phyloP scores from a whole-genome alignment of 2,113 vertebrate genomes.

The Nasalis larvatus region DNA sequence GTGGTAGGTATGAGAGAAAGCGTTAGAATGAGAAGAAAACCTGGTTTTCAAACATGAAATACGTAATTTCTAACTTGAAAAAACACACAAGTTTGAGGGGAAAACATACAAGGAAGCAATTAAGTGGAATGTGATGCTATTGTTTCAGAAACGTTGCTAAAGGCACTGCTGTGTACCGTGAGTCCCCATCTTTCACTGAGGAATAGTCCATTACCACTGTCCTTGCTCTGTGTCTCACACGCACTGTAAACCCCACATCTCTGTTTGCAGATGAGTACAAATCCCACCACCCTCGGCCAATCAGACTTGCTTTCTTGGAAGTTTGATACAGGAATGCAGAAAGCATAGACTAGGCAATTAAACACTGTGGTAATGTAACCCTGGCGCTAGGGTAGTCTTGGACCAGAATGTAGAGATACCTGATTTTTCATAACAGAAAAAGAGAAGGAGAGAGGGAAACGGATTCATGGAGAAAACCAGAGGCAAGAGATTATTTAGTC shows the following conservation, averaged over 20 bases:
- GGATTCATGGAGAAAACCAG: not conserved
- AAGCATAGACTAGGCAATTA: not conserved
- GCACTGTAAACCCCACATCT: not conserved
- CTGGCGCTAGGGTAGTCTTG: fast-evolving
- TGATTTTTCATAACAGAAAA: not conserved
- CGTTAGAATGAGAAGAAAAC: not conserved
- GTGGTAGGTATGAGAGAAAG: not conserved
- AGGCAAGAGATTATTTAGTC: not conserved
- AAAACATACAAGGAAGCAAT: not conserved
- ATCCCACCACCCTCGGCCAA: not conserved
- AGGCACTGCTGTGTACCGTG: fast-evolving
- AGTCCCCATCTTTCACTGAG: too few species aligned
- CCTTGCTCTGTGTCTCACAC: fast-evolving
- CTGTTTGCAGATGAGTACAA: too few species aligned
- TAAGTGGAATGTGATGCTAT: not conserved
- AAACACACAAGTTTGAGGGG: not conserved
- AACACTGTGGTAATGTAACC: too few species aligned
- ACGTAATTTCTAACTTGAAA: not conserved
- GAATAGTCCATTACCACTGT: not conserved
- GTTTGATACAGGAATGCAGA: not conserved
- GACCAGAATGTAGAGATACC: not conserved
- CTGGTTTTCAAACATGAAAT: not conserved
- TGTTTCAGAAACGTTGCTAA: not conserved
- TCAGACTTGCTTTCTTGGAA: not conserved
- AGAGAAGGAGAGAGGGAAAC: too few species aligned